These are phyloP conservation scores for Sebastes oblongus DNA, from an alignment of 2,797 vertebrate genomes.

Conservation along the genomic window DNA sequence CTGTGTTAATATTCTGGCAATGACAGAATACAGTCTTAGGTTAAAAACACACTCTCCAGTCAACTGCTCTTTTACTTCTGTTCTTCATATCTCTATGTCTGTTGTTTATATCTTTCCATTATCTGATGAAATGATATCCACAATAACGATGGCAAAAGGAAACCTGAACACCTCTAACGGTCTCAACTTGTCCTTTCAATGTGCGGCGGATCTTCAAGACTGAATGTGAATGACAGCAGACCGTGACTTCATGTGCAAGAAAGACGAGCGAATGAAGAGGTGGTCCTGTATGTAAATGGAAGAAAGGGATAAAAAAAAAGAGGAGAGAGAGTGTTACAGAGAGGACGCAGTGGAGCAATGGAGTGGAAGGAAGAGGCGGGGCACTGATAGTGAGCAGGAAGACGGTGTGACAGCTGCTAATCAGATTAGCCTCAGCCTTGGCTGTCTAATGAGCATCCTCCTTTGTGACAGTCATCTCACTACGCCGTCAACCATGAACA, in stretches of 20 bases:
- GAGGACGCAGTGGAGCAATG: conserved; percentile 57
- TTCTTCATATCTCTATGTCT: background rate
- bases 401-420: conserved; percentile 83
- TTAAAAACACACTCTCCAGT: background rate
- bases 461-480: conserved; percentile 83
- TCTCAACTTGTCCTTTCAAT: background rate
- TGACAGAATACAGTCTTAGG: background rate
- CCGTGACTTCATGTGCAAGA: conserved; percentile 5
- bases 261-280: conserved; percentile 31
- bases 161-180: background rate
- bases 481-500: conserved; percentile 78
- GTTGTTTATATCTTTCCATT: background rate
- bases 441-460: conserved; percentile 84
- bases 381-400: conserved; percentile 75
- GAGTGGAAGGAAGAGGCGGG: conserved; percentile 50
- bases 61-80: background rate
- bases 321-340: conserved; percentile 33
- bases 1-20: background rate
- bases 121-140: background rate
- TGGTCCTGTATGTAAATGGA: conserved; percentile 33
- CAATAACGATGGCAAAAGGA: background rate
- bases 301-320: conserved; percentile 15
- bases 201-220: background rate
- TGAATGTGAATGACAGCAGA: conserved; percentile 1
- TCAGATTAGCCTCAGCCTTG: conserved; percentile 83